Percentiles rank a stretch among this genome's conserved stretches.
Conservation (phyloP, 2,888 invertebrate species). For the Pasiphila rectangulata region DNA sequence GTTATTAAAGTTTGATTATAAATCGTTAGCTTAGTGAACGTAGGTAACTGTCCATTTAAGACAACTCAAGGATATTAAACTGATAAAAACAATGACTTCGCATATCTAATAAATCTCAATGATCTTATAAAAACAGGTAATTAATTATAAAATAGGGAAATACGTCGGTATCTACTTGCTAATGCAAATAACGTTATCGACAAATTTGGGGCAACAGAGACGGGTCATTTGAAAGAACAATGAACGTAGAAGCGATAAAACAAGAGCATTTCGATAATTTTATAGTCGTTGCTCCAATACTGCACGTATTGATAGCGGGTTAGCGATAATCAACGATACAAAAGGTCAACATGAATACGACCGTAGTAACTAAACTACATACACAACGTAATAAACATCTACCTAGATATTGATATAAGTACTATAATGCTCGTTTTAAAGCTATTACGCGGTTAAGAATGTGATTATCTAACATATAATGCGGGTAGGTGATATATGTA, state of each 20-base stretch:
- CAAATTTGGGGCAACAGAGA: slow-evolving; percentile 41
- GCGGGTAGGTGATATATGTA: slow-evolving; percentile 30
- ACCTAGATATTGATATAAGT: slow-evolving; percentile 37
- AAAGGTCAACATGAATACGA: slow-evolving; percentile 50
- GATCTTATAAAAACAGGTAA: slow-evolving; percentile 27
- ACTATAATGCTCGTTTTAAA: slow-evolving; percentile 27
- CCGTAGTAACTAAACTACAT: slow-evolving; percentile 31
- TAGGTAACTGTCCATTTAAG: slow-evolving; percentile 10
- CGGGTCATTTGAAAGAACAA: slow-evolving; percentile 46
- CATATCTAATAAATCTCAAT: slow-evolving; percentile 26
- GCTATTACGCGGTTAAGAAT: slow-evolving; percentile 33
- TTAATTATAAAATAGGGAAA: slow-evolving; percentile 13
- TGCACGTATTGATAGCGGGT: slow-evolving; percentile 43
- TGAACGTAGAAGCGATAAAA: slow-evolving; percentile 56
- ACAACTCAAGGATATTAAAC: slow-evolving; percentile 25
- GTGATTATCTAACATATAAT: slow-evolving; percentile 39
- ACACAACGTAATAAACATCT: slow-evolving; percentile 43
- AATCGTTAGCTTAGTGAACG: slow-evolving; percentile 4
- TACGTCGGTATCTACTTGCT: slow-evolving; percentile 32
- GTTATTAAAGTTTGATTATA: slow-evolving; percentile 1
- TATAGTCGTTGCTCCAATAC: slow-evolving; percentile 49
- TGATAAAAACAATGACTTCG: slow-evolving; percentile 25
- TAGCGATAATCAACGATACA: slow-evolving; percentile 48
- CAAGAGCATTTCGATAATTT: slow-evolving; percentile 45
- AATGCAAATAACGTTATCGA: slow-evolving; percentile 32